Evolutionary conservation across 2,888 invertebrate species (phyloP), one percentile per base, ranked within the genome.

Genomic region (Cataglyphis rosenhaueri): DNA sequence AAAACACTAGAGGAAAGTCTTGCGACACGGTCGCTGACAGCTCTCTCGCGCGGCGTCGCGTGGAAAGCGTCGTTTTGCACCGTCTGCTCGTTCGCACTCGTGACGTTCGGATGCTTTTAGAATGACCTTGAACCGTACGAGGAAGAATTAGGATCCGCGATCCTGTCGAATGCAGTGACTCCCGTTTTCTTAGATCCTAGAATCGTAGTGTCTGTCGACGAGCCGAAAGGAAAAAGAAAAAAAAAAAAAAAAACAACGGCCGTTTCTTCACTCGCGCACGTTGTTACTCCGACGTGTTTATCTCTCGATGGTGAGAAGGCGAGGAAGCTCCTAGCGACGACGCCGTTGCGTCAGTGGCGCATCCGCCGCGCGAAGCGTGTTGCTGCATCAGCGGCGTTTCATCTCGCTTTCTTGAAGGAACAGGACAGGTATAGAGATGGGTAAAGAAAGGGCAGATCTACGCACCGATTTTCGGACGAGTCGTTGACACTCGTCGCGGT

Each of bases 231-330:
- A 52, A 44, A 25, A 29, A 44, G 10, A 8, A 12, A 8, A 8
- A 12, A 8, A 8, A 8, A 12, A 8, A 44, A 52, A 52, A 21
- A 21, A 21, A 21, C 48, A 52, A 57, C 76, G 57, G 65, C 52
- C 57, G 52, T 29, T 12, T 52, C 35, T 44, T 79, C 85, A 74
- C 83, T 84, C 78, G 59, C 44, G 78, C 87, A 84, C 88, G 90
- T 92, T 93, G 93, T 93, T 92, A 93, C 91, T 91, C 35, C 35
- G 73, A 59, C 91, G 92, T 92, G 90, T 91, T 93, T 92, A 85
- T 88, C 83, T 38, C 55, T 38, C 55, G 38, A 21, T 82, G 82
- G 62, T 5, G 84, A 73, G 15, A 18, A 10, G 35, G 59, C 68
- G 68, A 59, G 38, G 25, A 12, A 61, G n/a, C 52, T 32, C 32